These are phyloP conservation scores for Ursus arctos DNA, from an alignment of 2,113 vertebrate species.

Conservation along the genomic window DNA sequence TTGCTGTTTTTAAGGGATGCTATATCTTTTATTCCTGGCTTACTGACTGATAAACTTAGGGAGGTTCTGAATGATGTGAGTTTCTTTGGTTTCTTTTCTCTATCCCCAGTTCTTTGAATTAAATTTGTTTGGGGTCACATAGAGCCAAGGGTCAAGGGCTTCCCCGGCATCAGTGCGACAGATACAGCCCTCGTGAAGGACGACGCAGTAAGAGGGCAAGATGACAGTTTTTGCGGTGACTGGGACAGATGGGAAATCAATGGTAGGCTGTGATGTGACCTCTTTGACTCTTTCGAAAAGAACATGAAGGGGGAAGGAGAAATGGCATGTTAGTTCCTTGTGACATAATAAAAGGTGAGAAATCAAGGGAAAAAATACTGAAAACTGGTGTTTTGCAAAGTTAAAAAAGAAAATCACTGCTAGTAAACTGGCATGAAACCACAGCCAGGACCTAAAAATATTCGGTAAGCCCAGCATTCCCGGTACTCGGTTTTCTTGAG, in stretches of 20 bases:
- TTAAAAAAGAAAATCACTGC: neutral
- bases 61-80: neutral
- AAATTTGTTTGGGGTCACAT: neutral
- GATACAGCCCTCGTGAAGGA: neutral
- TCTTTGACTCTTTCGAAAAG: neutral
- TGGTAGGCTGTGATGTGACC: neutral
- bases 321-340: neutral
- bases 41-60: neutral
- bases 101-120: neutral
- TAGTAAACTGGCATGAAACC: neutral
- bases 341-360: neutral
- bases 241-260: neutral
- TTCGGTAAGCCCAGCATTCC: neutral
- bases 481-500: neutral
- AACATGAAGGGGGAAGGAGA: neutral
- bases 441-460: neutral
- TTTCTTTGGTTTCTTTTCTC: neutral
- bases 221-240: neutral
- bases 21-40: neutral
- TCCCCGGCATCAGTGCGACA: neutral
- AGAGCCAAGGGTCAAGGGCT: neutral
- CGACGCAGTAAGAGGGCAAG: rapidly evolving
- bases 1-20: neutral
- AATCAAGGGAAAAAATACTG: neutral
- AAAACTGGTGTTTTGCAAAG: neutral